These are phyloP conservation scores for Pogonus chalceus DNA, from an alignment of 1,140 invertebrate genomes.

Conservation along the genomic window DNA sequence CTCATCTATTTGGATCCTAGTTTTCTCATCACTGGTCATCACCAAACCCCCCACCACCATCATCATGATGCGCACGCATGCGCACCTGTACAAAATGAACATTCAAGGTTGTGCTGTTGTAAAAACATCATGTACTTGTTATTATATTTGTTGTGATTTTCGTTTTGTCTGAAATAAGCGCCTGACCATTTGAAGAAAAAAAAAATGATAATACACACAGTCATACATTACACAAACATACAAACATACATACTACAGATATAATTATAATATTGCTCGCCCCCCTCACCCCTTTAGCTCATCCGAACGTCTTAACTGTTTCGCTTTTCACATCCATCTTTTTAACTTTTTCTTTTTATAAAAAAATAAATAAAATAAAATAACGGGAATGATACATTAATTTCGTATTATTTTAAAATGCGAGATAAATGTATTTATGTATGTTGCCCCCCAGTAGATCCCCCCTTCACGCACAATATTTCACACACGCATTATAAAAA, in stretches of 20 bases:
- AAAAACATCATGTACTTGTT: conserved; percentile 26
- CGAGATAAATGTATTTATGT: no score
- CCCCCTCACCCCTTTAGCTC: background rate
- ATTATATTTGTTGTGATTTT: conserved; percentile 33
- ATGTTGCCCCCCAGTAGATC: no score
- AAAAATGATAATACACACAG: background rate
- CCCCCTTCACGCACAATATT: background rate
- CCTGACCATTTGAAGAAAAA: background rate
- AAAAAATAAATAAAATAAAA: conserved; percentile 21
- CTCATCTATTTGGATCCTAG: no score
- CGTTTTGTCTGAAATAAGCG: conserved; percentile 1
- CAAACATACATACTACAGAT: background rate
- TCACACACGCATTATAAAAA: background rate
- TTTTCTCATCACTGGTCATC: no score
- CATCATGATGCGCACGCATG: conserved; percentile 15
- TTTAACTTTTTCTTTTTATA: conserved; percentile 30
- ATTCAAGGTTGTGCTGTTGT: conserved; percentile 34
- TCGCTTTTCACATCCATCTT: no score
- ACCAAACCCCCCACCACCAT: background rate
- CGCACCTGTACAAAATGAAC: conserved; percentile 26
- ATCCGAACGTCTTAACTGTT: no score
- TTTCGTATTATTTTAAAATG: no score
- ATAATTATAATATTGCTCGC: background rate
- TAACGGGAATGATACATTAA: conserved; percentile 6
- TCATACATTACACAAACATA: background rate